These are phyloP conservation scores for Papilio xuthus DNA, from an alignment of 1,140 invertebrate genomes.

Conservation along the genomic window DNA sequence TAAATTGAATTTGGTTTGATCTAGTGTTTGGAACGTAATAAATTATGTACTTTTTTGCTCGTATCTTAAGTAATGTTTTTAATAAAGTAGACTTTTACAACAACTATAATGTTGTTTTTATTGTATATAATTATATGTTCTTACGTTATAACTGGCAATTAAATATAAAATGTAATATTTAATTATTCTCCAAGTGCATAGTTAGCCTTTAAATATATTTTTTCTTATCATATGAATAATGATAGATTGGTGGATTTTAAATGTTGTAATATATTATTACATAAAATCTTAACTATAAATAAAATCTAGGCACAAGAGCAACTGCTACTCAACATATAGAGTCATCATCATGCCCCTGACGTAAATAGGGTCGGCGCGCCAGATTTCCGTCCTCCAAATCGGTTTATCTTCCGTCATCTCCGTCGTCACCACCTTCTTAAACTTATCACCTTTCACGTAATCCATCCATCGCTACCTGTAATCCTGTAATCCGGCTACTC, in stretches of 20 bases:
- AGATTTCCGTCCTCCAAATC: too few relatives aligned
- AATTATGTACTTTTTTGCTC: neutral
- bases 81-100: neutral
- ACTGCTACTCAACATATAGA: neutral
- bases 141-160: neutral
- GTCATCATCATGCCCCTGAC: too few relatives aligned
- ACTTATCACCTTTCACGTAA: too few relatives aligned
- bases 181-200: neutral
- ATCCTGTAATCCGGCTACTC: too few relatives aligned
- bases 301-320: neutral
- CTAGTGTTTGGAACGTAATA: slow-evolving; percentile 30
- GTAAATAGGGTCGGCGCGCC: too few relatives aligned
- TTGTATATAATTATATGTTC: neutral
- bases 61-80: neutral
- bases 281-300: neutral
- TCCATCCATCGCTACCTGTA: too few relatives aligned
- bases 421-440: too few relatives aligned
- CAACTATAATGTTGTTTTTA: neutral
- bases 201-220: neutral
- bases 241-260: neutral
- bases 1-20: slow-evolving; percentile 28
- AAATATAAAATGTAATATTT: neutral
- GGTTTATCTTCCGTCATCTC: too few relatives aligned
- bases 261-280: neutral
- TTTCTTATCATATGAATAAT: neutral